Evolutionary conservation across 2,888 invertebrate species (phyloP), one percentile per base, ranked within the genome.

Genomic region (Ecdyonurus torrentis): DNA sequence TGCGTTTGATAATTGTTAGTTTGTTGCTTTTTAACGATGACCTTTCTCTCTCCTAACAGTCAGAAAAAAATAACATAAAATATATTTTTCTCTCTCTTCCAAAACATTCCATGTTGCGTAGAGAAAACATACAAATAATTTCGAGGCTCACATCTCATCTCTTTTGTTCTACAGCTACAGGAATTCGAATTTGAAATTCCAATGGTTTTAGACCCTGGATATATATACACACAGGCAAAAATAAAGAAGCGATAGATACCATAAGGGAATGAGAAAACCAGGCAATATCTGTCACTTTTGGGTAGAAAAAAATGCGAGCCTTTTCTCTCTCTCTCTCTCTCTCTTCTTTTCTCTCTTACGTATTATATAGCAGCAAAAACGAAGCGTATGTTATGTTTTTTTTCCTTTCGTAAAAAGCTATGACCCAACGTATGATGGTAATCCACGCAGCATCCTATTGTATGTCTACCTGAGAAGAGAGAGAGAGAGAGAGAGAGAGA

Each of bases 221-320:
- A n/a, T n/a, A n/a, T n/a, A n/a, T n/a, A n/a, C n/a, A n/a, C n/a
- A n/a, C 37, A 37, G 37, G 37, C 37, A 37, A 37, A 37, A 37
- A 15, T 10, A 37, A 37, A 37, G 37, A 37, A 10, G 37, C 5
- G 37, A 15, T 15, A 10, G 37, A 37, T 65, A 65, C 61, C 61
- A 62, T 59, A 61, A 58, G 64, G 64, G 59, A 62, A 55, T 64
- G 61, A 23, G 60, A 61, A 63, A 37, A 15, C 37, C 7, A 10
- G 37, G 66, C 64, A 66, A 66, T 66, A 66, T 65, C 65, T 66
- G 66, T 66, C 66, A 66, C 65, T 66, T 66, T 55, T 55, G n/a
- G n/a, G n/a, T 55, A 64, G 64, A 66, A 37, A 37, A 37, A 37
- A 37, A 37, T 37, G 37, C 15, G 5, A 5, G 5, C 5, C 37